Percentiles rank a stretch among this genome's conserved stretches.
phyloP scores from a whole-genome alignment of 35 echinoderm and acorn worm species.

The Ptychodera flava region DNA sequence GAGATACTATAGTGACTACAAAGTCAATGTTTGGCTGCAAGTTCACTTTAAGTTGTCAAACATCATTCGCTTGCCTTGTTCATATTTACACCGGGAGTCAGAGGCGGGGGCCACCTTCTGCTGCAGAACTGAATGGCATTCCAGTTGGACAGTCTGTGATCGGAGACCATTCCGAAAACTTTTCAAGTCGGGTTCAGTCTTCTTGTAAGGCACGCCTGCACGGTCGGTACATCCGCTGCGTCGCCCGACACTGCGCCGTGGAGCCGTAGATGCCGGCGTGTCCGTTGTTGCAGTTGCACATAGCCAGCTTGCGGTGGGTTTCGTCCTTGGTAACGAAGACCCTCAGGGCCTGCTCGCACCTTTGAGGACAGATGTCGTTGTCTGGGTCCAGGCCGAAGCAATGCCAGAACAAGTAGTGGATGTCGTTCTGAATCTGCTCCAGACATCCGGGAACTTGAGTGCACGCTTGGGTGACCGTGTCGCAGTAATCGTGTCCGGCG shows the following conservation, averaged over 20 bases:
- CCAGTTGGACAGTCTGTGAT: too few species aligned
- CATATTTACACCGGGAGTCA: too few species aligned
- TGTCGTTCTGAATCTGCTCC: background rate
- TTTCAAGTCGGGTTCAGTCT: too few species aligned
- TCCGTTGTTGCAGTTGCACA: background rate
- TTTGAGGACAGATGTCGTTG: background rate
- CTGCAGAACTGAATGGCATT: too few species aligned
- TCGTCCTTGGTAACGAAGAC: background rate
- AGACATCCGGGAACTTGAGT: background rate
- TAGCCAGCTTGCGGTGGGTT: background rate
- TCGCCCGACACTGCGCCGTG: background rate
- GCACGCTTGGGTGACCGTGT: background rate
- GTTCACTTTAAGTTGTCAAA: too few species aligned
- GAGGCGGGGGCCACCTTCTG: too few species aligned
- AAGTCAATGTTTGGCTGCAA: too few species aligned
- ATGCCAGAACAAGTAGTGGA: background rate
- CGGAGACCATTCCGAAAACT: too few species aligned
- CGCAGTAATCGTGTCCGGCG: background rate
- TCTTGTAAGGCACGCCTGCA: background rate
- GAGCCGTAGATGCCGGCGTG: background rate
- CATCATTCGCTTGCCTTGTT: too few species aligned
- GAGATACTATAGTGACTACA: too few species aligned
- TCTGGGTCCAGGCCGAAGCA: background rate
- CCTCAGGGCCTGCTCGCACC: background rate
- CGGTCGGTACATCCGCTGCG: background rate